Conservation (phyloP, 2,113 vertebrate species). For the Mola mola region DNA sequence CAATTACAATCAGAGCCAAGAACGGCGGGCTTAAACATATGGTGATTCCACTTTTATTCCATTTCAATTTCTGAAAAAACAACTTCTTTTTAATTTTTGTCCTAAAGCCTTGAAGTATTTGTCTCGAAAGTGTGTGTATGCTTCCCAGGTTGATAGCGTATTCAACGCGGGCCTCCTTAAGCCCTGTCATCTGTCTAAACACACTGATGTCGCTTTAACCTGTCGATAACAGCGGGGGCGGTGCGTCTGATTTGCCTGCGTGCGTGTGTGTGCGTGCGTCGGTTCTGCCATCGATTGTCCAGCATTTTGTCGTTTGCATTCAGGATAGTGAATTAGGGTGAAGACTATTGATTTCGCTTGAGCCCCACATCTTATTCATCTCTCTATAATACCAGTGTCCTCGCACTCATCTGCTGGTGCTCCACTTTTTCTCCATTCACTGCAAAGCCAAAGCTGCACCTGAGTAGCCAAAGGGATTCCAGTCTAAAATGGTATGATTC, state of each 20-base stretch:
- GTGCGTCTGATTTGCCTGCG: constrained; percentile 4
- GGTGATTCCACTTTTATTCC: neutral
- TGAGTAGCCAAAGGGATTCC: constrained; percentile 6
- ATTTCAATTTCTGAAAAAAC: constrained; percentile 12
- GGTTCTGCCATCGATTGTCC: constrained; percentile 73
- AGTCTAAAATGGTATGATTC: constrained; percentile 12
- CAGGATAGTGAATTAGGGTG: constrained; percentile 81
- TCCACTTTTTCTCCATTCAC: constrained; percentile 34
- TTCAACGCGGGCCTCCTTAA: constrained; percentile 73
- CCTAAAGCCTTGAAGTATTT: constrained; percentile 29
- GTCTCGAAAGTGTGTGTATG: constrained; percentile 34
- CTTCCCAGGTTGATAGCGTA: constrained; percentile 62
- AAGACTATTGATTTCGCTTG: constrained; percentile 78
- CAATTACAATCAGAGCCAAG: neutral
- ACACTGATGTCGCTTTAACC: constrained; percentile 78
- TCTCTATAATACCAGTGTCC: constrained; percentile 61
- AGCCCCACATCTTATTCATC: constrained; percentile 78
- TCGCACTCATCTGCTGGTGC: constrained; percentile 38
- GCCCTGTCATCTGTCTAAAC: constrained; percentile 80
- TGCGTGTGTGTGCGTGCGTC: constrained; percentile 21
- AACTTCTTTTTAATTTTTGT: constrained; percentile 36
- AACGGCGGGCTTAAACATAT: neutral
- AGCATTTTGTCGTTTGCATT: constrained; percentile 79
- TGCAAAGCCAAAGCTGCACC: constrained; percentile 15
- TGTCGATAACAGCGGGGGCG: constrained; percentile 74